A percentile compares a stretch with the other conserved stretches of the same genome.
Evolutionary conservation across 2,113 vertebrate species (phyloP).

Genomic region (Tachycineta bicolor): DNA sequence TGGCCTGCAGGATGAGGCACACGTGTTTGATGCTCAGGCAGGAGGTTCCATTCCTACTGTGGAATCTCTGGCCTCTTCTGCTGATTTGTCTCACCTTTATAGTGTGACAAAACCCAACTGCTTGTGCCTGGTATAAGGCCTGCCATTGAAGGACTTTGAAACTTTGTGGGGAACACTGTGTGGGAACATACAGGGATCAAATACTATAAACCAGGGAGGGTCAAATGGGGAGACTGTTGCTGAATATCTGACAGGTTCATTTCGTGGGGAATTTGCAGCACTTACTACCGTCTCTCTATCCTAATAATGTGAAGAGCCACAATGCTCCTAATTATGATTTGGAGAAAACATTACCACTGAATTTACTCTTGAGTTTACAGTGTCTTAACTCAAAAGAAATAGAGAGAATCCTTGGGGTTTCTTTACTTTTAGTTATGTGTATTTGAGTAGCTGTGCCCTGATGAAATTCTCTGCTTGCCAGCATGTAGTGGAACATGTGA

Average conservation of each 20-base stretch:
- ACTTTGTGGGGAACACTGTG: not conserved
- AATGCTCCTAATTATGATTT: not conserved
- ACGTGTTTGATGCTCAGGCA: rapidly evolving
- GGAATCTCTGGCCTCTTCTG: not conserved
- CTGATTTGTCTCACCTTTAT: not conserved
- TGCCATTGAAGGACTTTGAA: not conserved
- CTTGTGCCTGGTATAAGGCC: not conserved
- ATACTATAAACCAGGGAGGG: not conserved
- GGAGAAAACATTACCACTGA: not conserved
- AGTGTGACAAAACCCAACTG: not conserved
- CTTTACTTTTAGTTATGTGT: not conserved
- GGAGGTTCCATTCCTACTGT: not conserved
- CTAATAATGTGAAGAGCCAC: not conserved
- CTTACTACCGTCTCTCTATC: not conserved
- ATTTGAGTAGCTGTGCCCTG: not conserved
- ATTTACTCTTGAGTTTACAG: not conserved
- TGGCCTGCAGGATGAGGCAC: not conserved
- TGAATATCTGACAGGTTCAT: not conserved
- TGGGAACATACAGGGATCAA: not conserved
- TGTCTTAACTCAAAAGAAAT: not conserved
- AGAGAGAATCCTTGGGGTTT: not conserved
- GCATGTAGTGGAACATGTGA: not conserved
- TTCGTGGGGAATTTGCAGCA: not conserved
- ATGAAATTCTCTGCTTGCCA: not conserved
- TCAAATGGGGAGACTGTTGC: rapidly evolving